Percentiles rank a stretch among this genome's conserved stretches.
phyloP scores from a whole-genome alignment of 2,888 invertebrate species.

The Drosophila sordidula region DNA sequence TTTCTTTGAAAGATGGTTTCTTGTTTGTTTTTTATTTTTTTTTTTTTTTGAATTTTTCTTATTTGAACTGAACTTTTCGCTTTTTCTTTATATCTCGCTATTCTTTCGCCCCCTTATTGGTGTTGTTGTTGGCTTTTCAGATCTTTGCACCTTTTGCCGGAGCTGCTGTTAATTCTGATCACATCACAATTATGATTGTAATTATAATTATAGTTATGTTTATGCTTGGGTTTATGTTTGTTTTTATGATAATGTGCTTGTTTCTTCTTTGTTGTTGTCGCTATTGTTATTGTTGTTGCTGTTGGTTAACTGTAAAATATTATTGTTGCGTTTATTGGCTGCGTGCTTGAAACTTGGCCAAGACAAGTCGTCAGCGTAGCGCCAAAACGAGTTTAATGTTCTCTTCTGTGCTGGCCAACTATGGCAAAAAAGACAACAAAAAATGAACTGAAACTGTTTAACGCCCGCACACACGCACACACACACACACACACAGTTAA shows the following conservation, averaged over 20 bases:
- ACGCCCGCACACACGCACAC: slow-evolving; percentile 24
- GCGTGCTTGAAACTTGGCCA: slow-evolving; percentile 9
- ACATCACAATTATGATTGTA: slow-evolving; percentile 32
- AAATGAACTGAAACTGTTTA: neutral
- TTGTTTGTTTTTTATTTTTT: slow-evolving; percentile 1
- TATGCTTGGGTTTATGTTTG: neutral
- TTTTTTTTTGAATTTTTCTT: slow-evolving; percentile 9
- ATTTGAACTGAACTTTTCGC: slow-evolving; percentile 8
- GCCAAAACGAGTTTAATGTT: slow-evolving; percentile 16
- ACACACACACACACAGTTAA: slow-evolving; percentile 2
- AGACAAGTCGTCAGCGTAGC: slow-evolving; percentile 1
- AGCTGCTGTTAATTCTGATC: slow-evolving; percentile 37
- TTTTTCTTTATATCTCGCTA: slow-evolving; percentile 3
- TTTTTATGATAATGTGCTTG: neutral
- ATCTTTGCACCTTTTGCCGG: slow-evolving; percentile 28
- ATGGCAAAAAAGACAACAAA: neutral
- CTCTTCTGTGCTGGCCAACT: slow-evolving; percentile 11
- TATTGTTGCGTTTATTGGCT: slow-evolving; percentile 16
- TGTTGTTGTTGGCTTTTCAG: slow-evolving; percentile 16
- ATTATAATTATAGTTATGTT: slow-evolving; percentile 29
- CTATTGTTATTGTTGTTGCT: slow-evolving; percentile 8
- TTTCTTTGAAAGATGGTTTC: slow-evolving; percentile 8
- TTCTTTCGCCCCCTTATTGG: slow-evolving; percentile 5
- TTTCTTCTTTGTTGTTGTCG: neutral
- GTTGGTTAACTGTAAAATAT: slow-evolving; percentile 15